Base-by-base conservation (phyloP, 2,113 vertebrate genomes). In the Todiramphus saurophagus region DNA sequence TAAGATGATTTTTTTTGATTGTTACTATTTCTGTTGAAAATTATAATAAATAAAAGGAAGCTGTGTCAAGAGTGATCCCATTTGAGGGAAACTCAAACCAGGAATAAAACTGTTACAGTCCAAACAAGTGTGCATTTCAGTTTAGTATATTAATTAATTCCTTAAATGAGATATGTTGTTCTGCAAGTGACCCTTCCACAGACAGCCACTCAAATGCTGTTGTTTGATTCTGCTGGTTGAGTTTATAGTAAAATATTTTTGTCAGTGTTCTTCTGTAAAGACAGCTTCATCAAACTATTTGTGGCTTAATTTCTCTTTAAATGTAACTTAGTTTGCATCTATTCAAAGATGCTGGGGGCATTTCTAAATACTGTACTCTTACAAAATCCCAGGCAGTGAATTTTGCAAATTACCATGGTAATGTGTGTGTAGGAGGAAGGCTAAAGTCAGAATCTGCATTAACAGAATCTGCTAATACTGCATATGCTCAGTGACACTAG, bases 341-440 rank as follows among this genome's bases (percentile, higher is more conserved):
- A 66, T 78, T 95, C 55, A 89, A 5, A 90, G 66, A 89, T 91
- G 60, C 51, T 92, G 78, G 94, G 46, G 24, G 30, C 72, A 75
- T 83, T 93, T 92, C 20, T 51, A 93, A 95, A 87, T 93, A 56
- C 62, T 64, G 59, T 51, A 19, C 51, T 91, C 53, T 79, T 93
- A 41, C 33, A 51, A 89, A 92, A 86, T 83, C 50, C 37, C 75
- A 79, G 81, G 83, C 89, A 95, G 85, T n/a, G 81, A 41, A 90
- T 95, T 94, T 90, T 96, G 75, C 82, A 85, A 7, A 84, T 97
- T 86, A 90, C 87, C 89, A 95, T 97, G 92, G 96, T 77, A 90
- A 96, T 94, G 33, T n/a, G 13, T 81, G 39, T 70, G 74, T 69
- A 66, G 89, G 93, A 94, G 60, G 87, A 91, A 77, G 69, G 48